A percentile compares a stretch with the other conserved stretches of the same genome.
phyloP scores from a whole-genome alignment of 2,113 vertebrate species.

The Siphamia tubifer region DNA sequence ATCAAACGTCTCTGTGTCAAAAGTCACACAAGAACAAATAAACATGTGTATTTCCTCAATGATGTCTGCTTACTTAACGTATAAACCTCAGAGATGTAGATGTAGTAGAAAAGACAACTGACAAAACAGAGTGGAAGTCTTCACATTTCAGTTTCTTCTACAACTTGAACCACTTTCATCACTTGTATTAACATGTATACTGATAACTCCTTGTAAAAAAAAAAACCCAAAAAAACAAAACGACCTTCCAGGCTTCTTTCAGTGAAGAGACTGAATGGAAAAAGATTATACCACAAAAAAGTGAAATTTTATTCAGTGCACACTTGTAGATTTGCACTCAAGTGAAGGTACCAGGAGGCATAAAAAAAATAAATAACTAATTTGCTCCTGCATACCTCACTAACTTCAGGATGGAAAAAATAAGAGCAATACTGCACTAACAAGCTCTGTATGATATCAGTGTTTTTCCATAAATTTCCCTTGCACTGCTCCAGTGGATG shows the following conservation, averaged over 20 bases:
- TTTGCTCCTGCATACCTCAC: too few species aligned
- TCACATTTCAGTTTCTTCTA: background rate
- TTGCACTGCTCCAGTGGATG: too few species aligned
- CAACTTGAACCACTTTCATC: background rate
- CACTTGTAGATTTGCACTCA: background rate
- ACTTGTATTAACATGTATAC: background rate
- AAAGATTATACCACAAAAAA: too few species aligned
- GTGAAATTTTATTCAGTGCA: too few species aligned
- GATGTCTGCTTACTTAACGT: background rate
- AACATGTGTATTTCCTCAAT: background rate
- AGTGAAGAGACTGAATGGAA: background rate
- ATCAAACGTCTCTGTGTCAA: background rate
- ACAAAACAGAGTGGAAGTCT: background rate
- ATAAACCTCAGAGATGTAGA: background rate
- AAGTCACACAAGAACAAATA: background rate
- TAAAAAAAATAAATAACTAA: too few species aligned
- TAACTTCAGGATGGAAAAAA: too few species aligned
- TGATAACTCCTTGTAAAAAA: background rate
- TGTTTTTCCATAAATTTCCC: too few species aligned
- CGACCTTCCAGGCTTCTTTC: background rate
- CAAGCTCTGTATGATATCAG: too few species aligned
- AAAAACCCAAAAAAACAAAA: too few species aligned
- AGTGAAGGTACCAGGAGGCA: background rate
- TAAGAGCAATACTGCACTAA: too few species aligned
- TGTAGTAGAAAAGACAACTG: background rate